Percentiles rank a stretch among this genome's conserved stretches.
These are phyloP conservation scores for Oceanites oceanicus DNA, from an alignment of 2,113 vertebrate genomes.

Conservation along the genomic window DNA sequence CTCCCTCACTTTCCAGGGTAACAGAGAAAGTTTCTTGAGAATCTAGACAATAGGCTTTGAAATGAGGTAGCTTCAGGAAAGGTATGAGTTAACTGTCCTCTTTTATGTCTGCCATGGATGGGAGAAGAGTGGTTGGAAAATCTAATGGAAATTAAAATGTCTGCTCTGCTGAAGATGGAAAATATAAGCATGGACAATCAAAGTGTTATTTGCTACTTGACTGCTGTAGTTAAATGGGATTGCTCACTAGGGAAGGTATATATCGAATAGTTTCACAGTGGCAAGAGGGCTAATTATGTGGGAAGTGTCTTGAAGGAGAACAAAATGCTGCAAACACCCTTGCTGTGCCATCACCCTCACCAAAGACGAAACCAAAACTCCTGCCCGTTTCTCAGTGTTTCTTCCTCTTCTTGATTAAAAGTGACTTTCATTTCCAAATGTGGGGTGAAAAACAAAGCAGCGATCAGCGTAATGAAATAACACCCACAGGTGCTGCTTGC, in stretches of 20 bases:
- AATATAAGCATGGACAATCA: neutral
- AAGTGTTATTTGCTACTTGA: neutral
- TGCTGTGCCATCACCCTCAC: neutral
- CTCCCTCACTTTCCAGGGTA: neutral
- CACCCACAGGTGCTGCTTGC: rapidly evolving
- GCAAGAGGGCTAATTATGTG: neutral
- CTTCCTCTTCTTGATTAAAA: neutral
- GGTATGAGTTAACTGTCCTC: neutral
- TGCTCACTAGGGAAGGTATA: neutral
- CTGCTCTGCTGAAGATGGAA: neutral
- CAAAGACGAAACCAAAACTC: neutral
- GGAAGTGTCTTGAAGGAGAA: neutral
- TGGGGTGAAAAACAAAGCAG: neutral
- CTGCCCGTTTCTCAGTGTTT: neutral
- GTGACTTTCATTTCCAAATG: neutral
- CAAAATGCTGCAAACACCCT: neutral
- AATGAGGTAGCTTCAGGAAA: neutral
- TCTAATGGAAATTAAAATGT: neutral
- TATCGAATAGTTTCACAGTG: neutral
- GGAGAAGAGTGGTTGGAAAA: neutral
- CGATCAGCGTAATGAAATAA: neutral
- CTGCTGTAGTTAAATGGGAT: neutral
- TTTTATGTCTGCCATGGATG: neutral
- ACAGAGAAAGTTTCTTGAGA: neutral
- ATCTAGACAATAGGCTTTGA: neutral